Evolutionary conservation across 2,888 invertebrate genomes (phyloP).

Genomic region (Scaptomyza parva): DNA sequence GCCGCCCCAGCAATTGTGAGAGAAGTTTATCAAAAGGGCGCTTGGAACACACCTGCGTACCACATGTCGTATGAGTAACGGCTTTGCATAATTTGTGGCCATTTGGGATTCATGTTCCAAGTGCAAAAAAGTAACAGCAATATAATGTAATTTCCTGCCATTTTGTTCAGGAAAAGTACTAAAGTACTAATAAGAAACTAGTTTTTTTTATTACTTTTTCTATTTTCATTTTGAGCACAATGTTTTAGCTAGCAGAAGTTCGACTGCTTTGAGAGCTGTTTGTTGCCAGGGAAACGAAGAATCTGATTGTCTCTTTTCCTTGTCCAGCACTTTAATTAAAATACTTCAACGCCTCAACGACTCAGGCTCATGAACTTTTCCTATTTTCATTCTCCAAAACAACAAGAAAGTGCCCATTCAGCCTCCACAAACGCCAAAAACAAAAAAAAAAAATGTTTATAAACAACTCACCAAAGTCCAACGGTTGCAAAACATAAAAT

Average conservation of each 20-base stretch:
- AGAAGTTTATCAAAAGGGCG: constrained; percentile 51
- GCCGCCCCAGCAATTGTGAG: not conserved
- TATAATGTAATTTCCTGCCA: not conserved
- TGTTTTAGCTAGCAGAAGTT: not conserved
- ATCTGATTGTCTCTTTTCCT: constrained; percentile 34
- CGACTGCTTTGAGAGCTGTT: constrained; percentile 3
- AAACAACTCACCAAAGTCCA: constrained; percentile 29
- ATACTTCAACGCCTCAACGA: constrained; percentile 53
- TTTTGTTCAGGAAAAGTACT: not conserved
- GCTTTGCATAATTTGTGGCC: constrained; percentile 39
- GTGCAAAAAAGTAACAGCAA: not conserved
- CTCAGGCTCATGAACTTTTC: constrained; percentile 57
- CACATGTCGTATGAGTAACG: constrained; percentile 45
- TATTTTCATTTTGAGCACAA: not conserved
- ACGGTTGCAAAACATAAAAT: not conserved
- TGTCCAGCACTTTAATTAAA: constrained; percentile 68
- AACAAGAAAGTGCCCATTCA: constrained; percentile 45
- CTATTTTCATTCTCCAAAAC: constrained; percentile 58
- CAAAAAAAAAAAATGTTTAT: constrained; percentile 10
- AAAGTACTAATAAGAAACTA: not conserved
- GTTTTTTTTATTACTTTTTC: not conserved
- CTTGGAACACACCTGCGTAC: constrained; percentile 36
- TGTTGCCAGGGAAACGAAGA: constrained; percentile 30
- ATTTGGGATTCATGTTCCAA: constrained; percentile 16
- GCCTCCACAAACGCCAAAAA: not conserved